A percentile compares a stretch with the other conserved stretches of the same genome.
Evolutionary conservation across 2,888 invertebrate genomes (phyloP).

Genomic region (Stenodera caucasica): DNA sequence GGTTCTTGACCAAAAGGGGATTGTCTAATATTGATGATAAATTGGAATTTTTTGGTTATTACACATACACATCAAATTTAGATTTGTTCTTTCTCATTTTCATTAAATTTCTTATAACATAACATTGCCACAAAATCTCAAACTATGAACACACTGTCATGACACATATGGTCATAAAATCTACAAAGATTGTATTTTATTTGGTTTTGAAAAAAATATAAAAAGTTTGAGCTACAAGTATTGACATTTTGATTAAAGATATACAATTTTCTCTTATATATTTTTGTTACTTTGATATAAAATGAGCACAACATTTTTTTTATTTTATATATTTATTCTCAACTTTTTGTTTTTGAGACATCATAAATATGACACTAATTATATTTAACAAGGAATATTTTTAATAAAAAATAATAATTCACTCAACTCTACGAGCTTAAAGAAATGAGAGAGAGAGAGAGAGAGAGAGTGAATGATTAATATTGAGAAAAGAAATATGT

Average conservation of each 20-base stretch:
- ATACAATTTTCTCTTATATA: slow-evolving; percentile 31
- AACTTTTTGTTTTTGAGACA: slow-evolving; percentile 40
- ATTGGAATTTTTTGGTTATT: neutral
- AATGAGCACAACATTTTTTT: slow-evolving; percentile 50
- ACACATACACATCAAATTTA: neutral
- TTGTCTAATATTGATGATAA: slow-evolving; percentile 39
- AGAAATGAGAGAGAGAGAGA: neutral
- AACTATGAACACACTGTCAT: slow-evolving; percentile 47
- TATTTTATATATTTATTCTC: slow-evolving; percentile 15
- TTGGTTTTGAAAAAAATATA: slow-evolving; percentile 50
- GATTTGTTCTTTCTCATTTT: too few relatives aligned
- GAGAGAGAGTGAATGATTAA: neutral
- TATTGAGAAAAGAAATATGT: neutral
- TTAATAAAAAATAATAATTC: slow-evolving; percentile 15
- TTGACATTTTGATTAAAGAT: slow-evolving; percentile 55
- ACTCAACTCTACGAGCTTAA: slow-evolving; percentile 17
- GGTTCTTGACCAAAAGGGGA: slow-evolving; percentile 29
- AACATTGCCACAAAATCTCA: slow-evolving; percentile 43
- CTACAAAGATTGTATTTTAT: slow-evolving; percentile 46
- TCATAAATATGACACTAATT: slow-evolving; percentile 40
- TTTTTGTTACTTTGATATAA: slow-evolving; percentile 47
- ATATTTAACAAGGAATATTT: slow-evolving; percentile 27
- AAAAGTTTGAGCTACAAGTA: slow-evolving; percentile 55
- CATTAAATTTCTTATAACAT: slow-evolving; percentile 28
- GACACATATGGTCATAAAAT: slow-evolving; percentile 45